Percentiles rank a stretch among this genome's conserved stretches.
Evolutionary conservation across 2,888 invertebrate genomes (phyloP).

Genomic region (Holacanthella duospinosa): DNA sequence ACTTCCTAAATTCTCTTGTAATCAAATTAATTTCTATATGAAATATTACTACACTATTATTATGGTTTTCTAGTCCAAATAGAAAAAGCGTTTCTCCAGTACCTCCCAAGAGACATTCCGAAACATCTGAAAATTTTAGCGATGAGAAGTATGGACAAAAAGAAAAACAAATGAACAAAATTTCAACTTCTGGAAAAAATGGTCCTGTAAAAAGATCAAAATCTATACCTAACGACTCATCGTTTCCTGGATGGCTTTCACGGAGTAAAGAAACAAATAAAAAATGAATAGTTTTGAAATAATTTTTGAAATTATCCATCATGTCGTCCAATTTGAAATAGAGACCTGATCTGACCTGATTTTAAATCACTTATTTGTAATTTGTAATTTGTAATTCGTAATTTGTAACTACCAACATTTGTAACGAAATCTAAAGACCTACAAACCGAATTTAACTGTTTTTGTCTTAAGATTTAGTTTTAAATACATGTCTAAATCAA

Average conservation of each 20-base stretch:
- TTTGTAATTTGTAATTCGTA: background rate
- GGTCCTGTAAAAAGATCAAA: conserved; percentile 46
- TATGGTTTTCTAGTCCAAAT: conserved; percentile 20
- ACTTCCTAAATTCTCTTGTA: background rate
- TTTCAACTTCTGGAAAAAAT: conserved; percentile 11
- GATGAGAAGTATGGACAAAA: background rate
- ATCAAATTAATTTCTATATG: background rate
- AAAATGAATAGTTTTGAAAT: background rate
- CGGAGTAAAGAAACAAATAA: background rate
- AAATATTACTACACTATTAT: too few species aligned
- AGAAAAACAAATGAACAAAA: conserved; percentile 5
- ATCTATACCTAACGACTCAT: conserved; percentile 61
- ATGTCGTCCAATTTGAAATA: background rate
- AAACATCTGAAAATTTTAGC: conserved; percentile 17
- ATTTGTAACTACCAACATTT: background rate
- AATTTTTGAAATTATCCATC: background rate
- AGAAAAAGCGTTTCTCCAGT: conserved; percentile 19
- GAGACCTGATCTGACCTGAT: background rate
- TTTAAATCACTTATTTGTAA: background rate
- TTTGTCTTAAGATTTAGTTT: too few species aligned
- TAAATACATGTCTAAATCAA: too few species aligned
- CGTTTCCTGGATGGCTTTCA: conserved; percentile 63
- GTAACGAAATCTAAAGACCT: too few species aligned
- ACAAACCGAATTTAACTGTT: too few species aligned
- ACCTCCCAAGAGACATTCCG: conserved; percentile 14